Evolutionary conservation across 2,797 vertebrate species (phyloP).

Genomic region (Prionace glauca): DNA sequence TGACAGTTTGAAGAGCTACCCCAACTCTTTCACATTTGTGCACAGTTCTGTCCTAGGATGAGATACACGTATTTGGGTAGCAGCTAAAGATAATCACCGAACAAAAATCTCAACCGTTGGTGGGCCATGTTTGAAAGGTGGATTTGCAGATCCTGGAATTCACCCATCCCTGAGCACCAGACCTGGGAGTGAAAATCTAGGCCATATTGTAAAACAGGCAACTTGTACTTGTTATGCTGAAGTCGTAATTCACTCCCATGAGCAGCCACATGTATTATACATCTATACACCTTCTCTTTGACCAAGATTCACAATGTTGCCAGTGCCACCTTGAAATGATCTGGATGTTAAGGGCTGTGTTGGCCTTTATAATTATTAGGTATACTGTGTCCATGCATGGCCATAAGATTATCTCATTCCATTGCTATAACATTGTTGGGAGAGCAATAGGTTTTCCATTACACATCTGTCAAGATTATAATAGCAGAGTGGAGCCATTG

Average conservation of each 20-base stretch:
- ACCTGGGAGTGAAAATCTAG: too few species aligned
- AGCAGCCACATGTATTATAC: neutral
- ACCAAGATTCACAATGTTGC: neutral
- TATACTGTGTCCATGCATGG: neutral
- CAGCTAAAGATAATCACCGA: neutral
- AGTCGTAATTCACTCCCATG: too few species aligned
- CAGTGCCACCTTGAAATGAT: neutral
- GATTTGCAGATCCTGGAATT: too few species aligned
- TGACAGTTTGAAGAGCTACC: neutral
- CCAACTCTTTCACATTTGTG: neutral
- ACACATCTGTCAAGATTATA: neutral
- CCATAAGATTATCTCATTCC: neutral
- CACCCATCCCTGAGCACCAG: too few species aligned
- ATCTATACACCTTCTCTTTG: neutral
- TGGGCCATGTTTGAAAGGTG: too few species aligned
- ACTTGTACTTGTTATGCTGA: too few species aligned
- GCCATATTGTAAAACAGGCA: too few species aligned
- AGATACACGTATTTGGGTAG: neutral
- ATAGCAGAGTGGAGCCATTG: neutral
- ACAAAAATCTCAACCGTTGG: too few species aligned
- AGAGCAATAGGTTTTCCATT: neutral
- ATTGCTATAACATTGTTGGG: neutral
- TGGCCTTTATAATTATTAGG: neutral
- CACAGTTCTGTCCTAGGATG: neutral
- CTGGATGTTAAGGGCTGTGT: neutral